These are phyloP conservation scores for Ceratitis capitata DNA, from an alignment of 1,140 invertebrate genomes.

Conservation along the genomic window DNA sequence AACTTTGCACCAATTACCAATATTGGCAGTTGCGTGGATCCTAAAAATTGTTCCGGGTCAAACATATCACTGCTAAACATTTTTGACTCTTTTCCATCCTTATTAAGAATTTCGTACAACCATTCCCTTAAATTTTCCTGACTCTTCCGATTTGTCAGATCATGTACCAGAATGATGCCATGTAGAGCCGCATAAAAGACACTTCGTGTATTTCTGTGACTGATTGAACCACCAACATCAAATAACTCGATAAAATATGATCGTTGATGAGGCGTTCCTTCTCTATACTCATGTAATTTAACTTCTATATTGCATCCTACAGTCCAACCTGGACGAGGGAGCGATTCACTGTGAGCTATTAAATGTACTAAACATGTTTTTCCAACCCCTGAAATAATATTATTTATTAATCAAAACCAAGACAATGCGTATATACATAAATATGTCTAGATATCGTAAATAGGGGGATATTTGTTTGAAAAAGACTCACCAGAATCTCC, in stretches of 20 bases:
- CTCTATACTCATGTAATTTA: slow-evolving; percentile 94
- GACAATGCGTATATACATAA: neutral
- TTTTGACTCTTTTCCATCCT: slow-evolving; percentile 71
- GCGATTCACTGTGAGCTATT: slow-evolving; percentile 86
- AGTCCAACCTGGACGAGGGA: slow-evolving; percentile 89
- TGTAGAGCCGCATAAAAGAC: slow-evolving; percentile 94
- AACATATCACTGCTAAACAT: slow-evolving; percentile 70
- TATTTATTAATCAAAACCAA: slow-evolving; percentile 30
- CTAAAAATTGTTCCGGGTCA: slow-evolving; percentile 92
- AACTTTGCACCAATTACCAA: slow-evolving; percentile 93
- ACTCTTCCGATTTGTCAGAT: slow-evolving; percentile 95
- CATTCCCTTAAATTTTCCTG: slow-evolving; percentile 93
- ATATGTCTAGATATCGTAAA: neutral
- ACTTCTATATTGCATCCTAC: slow-evolving; percentile 96
- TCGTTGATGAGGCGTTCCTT: slow-evolving; percentile 90
- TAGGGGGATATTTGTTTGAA: no score
- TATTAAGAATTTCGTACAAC: slow-evolving; percentile 89
- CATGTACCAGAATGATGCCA: slow-evolving; percentile 95
- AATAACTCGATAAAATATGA: slow-evolving; percentile 95
- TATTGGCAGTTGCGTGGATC: slow-evolving; percentile 85
- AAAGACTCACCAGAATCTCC: slow-evolving; percentile 85
- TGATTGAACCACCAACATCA: slow-evolving; percentile 94
- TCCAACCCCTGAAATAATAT: slow-evolving; percentile 86
- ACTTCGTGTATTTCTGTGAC: slow-evolving; percentile 88
- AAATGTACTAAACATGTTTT: slow-evolving; percentile 94